Evolutionary conservation across 2,113 vertebrate genomes (phyloP).

Genomic region (Zeus faber): DNA sequence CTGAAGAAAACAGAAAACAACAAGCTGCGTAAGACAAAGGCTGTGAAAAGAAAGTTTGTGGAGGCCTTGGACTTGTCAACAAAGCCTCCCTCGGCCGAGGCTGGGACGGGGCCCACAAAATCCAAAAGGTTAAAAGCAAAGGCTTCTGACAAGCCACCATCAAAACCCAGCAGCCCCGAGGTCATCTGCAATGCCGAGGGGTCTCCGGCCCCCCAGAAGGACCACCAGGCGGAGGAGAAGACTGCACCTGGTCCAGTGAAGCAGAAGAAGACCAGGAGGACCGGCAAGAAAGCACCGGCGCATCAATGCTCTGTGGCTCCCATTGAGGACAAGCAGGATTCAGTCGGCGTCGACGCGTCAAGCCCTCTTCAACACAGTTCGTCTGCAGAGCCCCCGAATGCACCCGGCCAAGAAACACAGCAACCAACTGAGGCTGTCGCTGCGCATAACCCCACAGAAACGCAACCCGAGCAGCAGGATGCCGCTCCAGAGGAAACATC

Average conservation of each 20-base stretch:
- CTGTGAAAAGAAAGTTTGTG: conserved; percentile 54
- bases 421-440: neutral
- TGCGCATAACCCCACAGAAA: neutral
- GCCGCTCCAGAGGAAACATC: neutral
- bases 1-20: conserved; percentile 19
- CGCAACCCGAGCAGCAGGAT: neutral
- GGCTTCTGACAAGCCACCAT: conserved; percentile 10
- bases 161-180: neutral
- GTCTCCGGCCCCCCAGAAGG: neutral
- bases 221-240: neutral
- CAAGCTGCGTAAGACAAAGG: conserved; percentile 30
- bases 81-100: conserved; percentile 4
- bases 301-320: conserved; percentile 2
- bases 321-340: neutral
- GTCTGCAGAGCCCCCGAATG: neutral
- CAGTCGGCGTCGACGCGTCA: neutral
- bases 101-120: conserved; percentile 22
- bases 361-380: neutral
- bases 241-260: conserved; percentile 4
- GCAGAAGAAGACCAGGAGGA: conserved; percentile 40
- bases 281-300: conserved; percentile 21
- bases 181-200: neutral
- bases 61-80: conserved; percentile 44
- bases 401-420: neutral
- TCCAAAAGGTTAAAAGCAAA: conserved; percentile 39